Evolutionary conservation across 2,113 vertebrate genomes (phyloP).

Genomic region (Chauna torquata): DNA sequence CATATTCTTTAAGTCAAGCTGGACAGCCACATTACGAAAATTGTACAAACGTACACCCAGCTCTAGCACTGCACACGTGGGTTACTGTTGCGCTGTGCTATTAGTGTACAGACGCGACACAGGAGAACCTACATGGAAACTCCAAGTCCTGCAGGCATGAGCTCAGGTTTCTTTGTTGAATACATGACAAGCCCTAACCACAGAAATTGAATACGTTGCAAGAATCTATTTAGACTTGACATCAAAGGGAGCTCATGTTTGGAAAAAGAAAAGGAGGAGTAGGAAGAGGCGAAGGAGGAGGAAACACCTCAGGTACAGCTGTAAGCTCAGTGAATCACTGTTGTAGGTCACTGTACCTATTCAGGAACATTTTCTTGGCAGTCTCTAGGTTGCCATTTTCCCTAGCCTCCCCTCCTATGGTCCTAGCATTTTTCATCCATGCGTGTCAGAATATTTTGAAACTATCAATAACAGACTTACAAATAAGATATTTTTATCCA

Average conservation of each 20-base stretch:
- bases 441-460: not conserved
- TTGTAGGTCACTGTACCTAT: not conserved
- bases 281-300: not conserved
- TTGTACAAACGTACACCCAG: not conserved
- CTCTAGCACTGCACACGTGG: not conserved
- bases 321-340: not conserved
- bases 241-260: not conserved
- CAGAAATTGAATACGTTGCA: rapidly evolving
- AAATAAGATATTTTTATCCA: not conserved
- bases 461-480: not conserved
- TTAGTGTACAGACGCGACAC: not conserved
- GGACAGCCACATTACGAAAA: not conserved
- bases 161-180: not conserved
- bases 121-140: not conserved
- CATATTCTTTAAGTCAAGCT: not conserved
- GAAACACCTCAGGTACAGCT: not conserved
- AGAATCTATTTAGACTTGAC: not conserved
- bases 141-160: not conserved
- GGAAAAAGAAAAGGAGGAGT: not conserved
- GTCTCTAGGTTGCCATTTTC: not conserved
- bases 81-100: not conserved
- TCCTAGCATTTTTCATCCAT: not conserved
- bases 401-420: not conserved
- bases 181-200: not conserved
- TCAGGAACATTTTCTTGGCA: not conserved